Evolutionary conservation across 92 coral and sea anemone species (phyloP).

Genomic region (Porites cylindrica): DNA sequence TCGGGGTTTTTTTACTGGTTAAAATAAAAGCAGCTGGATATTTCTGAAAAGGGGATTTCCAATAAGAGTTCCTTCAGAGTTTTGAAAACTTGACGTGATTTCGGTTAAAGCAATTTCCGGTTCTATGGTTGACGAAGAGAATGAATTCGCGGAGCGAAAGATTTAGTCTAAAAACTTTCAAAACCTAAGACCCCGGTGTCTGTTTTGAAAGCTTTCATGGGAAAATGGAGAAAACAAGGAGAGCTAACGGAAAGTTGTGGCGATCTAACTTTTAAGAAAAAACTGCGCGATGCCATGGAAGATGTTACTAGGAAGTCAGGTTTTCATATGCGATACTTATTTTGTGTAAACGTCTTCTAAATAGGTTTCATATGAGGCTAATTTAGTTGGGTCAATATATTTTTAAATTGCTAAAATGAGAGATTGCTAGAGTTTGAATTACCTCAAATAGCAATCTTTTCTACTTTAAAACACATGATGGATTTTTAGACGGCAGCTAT

Average conservation of each 20-base stretch:
- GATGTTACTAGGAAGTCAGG: too few relatives aligned
- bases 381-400: slow-evolving; percentile 11
- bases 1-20: neutral
- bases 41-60: neutral
- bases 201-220: neutral
- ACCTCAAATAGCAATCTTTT: slow-evolving; percentile 11
- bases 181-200: neutral
- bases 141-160: slow-evolving; percentile 4
- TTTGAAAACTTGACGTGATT: slow-evolving; percentile 6
- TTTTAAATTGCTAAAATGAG: slow-evolving; percentile 8
- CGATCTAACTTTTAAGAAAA: too few relatives aligned
- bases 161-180: slow-evolving; percentile 1
- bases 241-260: too few relatives aligned
- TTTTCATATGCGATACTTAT: too few relatives aligned
- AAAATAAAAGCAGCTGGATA: neutral
- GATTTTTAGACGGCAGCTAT: neutral
- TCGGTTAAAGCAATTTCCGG: slow-evolving; percentile 20
- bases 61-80: neutral
- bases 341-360: slow-evolving; percentile 11
- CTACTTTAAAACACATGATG: neutral
- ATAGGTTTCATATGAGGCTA: slow-evolving; percentile 42
- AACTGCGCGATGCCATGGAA: too few relatives aligned
- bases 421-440: neutral
- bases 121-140: slow-evolving; percentile 28
- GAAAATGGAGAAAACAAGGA: neutral